A percentile compares a stretch with the other conserved stretches of the same genome.
Evolutionary conservation across 2,888 invertebrate genomes (phyloP).

Genomic region (Resseliella maxima): DNA sequence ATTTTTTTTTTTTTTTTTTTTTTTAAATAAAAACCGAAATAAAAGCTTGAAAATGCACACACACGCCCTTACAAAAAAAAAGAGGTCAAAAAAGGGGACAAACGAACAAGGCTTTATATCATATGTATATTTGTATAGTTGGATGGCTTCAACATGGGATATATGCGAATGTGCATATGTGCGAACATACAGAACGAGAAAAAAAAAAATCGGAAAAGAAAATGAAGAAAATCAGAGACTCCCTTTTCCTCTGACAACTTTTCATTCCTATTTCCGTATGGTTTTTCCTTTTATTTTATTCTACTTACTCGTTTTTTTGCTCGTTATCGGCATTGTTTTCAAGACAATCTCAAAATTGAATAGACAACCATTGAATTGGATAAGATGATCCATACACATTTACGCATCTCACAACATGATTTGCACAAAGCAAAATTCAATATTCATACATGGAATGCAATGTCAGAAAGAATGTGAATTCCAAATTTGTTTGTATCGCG

Average conservation of each 20-base stretch:
- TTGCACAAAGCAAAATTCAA: constrained; percentile 22
- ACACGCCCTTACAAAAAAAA: not conserved
- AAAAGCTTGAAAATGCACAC: not conserved
- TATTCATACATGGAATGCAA: constrained; percentile 33
- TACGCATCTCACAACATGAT: constrained; percentile 14
- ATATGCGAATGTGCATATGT: not conserved
- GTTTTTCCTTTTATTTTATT: not conserved
- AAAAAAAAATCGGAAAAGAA: too few relatives aligned
- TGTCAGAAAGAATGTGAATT: not conserved
- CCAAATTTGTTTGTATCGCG: not conserved
- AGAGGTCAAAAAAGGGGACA: not conserved
- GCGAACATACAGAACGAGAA: not conserved
- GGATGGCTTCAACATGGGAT: not conserved
- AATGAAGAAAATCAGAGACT: too few relatives aligned
- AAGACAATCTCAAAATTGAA: constrained; percentile 7
- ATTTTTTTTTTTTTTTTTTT: not conserved
- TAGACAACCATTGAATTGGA: constrained; percentile 18
- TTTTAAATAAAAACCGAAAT: not conserved
- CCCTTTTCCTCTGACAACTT: not conserved
- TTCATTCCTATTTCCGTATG: not conserved
- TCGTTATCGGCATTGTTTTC: constrained; percentile 36
- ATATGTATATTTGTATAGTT: not conserved
- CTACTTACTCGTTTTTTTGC: not conserved
- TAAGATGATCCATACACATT: constrained; percentile 2
- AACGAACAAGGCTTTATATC: too few relatives aligned